phyloP scores from a whole-genome alignment of 2,113 vertebrate genomes.

The Sigmodon hispidus region DNA sequence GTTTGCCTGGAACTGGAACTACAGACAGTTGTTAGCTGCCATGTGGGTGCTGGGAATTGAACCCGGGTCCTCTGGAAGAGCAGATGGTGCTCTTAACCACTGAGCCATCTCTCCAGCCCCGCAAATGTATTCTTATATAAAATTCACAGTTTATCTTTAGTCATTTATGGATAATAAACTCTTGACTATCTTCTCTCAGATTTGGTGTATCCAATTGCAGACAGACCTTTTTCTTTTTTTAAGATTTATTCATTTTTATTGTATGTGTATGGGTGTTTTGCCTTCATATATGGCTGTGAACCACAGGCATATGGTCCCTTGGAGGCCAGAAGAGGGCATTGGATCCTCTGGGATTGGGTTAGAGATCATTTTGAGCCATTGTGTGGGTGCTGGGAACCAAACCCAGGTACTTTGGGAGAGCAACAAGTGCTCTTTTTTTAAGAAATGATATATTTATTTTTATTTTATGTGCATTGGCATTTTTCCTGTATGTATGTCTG shows the following conservation, averaged over 20 bases:
- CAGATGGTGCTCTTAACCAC: too few relatives aligned
- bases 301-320: neutral
- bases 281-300: neutral
- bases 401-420: neutral
- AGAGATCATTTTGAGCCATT: neutral
- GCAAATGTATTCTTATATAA: neutral
- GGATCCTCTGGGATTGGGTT: neutral
- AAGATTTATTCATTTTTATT: slow-evolving; percentile 39
- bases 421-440: neutral
- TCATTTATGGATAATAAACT: neutral
- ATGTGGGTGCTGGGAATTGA: too few relatives aligned
- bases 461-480: neutral
- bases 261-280: neutral
- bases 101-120: too few relatives aligned
- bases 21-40: too few relatives aligned
- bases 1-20: too few relatives aligned
- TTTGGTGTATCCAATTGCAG: neutral
- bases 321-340: neutral
- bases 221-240: neutral
- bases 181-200: neutral
- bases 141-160: neutral
- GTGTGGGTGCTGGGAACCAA: neutral
- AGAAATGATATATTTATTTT: neutral
- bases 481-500: neutral
- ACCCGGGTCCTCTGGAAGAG: too few relatives aligned